A percentile compares a stretch with the other conserved stretches of the same genome.
Evolutionary conservation across 2,113 vertebrate genomes (phyloP).

Genomic region (Lichenostomus cassidix): DNA sequence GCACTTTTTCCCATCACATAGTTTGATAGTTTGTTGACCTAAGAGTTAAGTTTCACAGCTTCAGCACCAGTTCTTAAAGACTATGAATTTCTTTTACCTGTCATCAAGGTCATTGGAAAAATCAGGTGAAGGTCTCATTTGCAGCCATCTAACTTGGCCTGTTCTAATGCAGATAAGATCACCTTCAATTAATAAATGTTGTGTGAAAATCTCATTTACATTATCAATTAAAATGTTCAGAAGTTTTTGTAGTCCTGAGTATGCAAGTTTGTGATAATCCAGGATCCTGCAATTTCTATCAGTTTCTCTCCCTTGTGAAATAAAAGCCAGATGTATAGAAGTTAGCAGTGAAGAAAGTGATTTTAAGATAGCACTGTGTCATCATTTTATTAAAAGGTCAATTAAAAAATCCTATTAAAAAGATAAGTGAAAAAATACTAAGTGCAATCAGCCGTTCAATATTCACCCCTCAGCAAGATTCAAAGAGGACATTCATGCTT

Average conservation of each 20-base stretch:
- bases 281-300: background rate
- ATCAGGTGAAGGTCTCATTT: background rate
- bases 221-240: background rate
- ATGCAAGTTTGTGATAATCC: background rate
- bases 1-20: background rate
- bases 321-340: background rate
- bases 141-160: background rate
- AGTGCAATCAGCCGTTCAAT: background rate
- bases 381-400: constrained; percentile 32
- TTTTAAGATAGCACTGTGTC: background rate
- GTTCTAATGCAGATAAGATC: background rate
- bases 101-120: background rate
- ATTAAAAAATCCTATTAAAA: constrained; percentile 14
- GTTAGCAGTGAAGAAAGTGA: background rate
- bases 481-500: background rate
- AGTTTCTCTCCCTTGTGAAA: background rate
- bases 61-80: background rate
- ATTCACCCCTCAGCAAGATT: constrained; percentile 8
- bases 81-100: background rate
- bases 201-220: background rate
- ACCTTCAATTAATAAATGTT: background rate
- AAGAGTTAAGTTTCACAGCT: background rate
- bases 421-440: constrained; percentile 6
- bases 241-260: background rate
- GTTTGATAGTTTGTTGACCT: background rate